phyloP scores from a whole-genome alignment of 2,888 invertebrate genomes.

The Carpatolechia fugitivella region DNA sequence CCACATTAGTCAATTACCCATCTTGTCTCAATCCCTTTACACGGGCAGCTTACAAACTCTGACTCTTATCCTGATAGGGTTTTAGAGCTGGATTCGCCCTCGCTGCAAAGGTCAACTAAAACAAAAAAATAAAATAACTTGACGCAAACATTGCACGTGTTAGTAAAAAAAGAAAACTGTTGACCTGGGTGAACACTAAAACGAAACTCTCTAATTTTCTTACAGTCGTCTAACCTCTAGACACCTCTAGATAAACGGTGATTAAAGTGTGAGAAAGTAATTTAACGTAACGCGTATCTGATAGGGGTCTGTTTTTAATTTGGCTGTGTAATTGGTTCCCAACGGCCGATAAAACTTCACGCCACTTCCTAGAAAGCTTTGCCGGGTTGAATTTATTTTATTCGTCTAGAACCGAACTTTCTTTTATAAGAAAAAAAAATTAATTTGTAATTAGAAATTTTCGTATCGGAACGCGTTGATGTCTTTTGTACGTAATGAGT shows the following conservation, averaged over 20 bases:
- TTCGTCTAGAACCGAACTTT: neutral
- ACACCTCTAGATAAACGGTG: conserved; percentile 15
- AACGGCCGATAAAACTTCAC: conserved; percentile 19
- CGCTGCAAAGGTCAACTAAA: too few relatives aligned
- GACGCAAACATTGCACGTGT: neutral
- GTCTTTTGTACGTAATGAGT: neutral
- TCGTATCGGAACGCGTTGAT: neutral
- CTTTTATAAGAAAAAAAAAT: too few relatives aligned
- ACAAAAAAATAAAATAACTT: neutral
- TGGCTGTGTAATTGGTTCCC: conserved; percentile 21
- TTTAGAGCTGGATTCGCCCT: too few relatives aligned
- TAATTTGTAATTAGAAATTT: neutral
- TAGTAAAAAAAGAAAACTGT: neutral
- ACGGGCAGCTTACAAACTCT: too few relatives aligned
- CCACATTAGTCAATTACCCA: too few relatives aligned
- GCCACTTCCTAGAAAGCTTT: conserved; percentile 12
- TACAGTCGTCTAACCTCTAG: neutral
- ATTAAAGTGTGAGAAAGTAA: conserved; percentile 21
- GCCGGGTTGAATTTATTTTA: neutral
- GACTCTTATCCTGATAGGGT: too few relatives aligned
- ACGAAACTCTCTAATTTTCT: neutral
- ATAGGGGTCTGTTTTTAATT: conserved; percentile 23
- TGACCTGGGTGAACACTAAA: neutral
- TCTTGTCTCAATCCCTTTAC: too few relatives aligned
- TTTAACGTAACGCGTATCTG: conserved; percentile 20